A percentile compares a stretch with the other conserved stretches of the same genome.
phyloP scores from a whole-genome alignment of 1,140 invertebrate genomes.

The Diorhabda sublineata region DNA sequence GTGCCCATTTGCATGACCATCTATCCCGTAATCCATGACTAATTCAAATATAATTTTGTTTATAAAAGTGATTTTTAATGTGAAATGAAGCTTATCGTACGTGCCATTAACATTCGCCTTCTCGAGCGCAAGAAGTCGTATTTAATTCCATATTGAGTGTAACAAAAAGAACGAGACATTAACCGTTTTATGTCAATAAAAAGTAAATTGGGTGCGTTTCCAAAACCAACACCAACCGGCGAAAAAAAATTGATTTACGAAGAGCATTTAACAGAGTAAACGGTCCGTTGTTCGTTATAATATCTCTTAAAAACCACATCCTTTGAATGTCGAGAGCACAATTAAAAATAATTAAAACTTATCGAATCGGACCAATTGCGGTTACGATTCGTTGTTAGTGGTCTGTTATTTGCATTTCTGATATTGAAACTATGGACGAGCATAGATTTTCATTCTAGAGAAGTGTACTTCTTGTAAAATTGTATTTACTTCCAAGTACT shows the following conservation, averaged over 20 bases:
- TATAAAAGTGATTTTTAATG: constrained; percentile 35
- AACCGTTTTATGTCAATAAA: constrained; percentile 26
- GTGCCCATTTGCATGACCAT: constrained; percentile 19
- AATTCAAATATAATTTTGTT: constrained; percentile 32
- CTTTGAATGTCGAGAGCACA: background rate
- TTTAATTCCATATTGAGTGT: constrained; percentile 27
- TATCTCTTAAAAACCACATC: background rate
- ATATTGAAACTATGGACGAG: no score
- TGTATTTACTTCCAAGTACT: no score
- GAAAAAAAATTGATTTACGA: constrained; percentile 28
- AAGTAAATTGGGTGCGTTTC: constrained; percentile 30
- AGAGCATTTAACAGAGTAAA: constrained; percentile 31
- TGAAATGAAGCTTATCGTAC: constrained; percentile 34
- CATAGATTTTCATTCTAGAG: no score
- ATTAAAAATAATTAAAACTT: no score
- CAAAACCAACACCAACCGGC: constrained; percentile 27
- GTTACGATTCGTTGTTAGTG: no score
- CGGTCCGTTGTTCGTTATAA: background rate
- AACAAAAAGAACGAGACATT: constrained; percentile 26
- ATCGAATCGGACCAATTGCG: no score
- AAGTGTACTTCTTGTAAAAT: no score
- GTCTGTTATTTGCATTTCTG: no score
- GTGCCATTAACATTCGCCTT: constrained; percentile 26
- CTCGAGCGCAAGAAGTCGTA: constrained; percentile 25
- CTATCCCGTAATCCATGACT: constrained; percentile 30